These are phyloP conservation scores for Willisornis vidua DNA, from an alignment of 2,113 vertebrate species.

Conservation along the genomic window DNA sequence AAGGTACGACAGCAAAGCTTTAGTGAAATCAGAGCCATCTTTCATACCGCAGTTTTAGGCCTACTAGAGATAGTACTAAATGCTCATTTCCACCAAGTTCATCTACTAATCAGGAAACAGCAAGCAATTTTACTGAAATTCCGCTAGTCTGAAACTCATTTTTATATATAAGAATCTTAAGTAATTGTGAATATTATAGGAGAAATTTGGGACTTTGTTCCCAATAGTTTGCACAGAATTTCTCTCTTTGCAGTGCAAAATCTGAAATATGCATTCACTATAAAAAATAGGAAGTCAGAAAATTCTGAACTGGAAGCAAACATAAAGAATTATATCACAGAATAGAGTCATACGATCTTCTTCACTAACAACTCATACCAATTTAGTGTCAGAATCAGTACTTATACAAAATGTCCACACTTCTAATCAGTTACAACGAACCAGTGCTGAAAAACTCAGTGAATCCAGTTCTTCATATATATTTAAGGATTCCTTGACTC, in stretches of 20 bases:
- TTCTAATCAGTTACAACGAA: conserved; percentile 4
- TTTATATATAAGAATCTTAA: neutral
- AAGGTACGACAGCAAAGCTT: conserved; percentile 56
- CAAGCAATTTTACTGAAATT: neutral
- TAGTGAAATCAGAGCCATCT: conserved; percentile 7
- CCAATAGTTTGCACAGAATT: neutral
- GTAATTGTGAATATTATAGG: neutral
- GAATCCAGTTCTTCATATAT: neutral
- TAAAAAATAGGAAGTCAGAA: neutral
- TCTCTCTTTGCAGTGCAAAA: neutral
- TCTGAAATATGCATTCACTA: neutral
- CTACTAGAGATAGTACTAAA: neutral
- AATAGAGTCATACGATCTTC: neutral
- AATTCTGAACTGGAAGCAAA: neutral
- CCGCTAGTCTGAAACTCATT: neutral
- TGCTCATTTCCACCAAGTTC: neutral
- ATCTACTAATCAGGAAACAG: neutral
- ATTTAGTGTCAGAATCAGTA: neutral
- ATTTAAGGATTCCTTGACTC: neutral
- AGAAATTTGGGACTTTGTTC: neutral
- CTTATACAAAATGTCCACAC: neutral
- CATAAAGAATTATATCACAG: neutral
- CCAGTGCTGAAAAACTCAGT: neutral
- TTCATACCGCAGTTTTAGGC: conserved; percentile 1
- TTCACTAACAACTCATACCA: neutral